phyloP scores from a whole-genome alignment of 2,888 invertebrate species.

The Clanis bilineata region DNA sequence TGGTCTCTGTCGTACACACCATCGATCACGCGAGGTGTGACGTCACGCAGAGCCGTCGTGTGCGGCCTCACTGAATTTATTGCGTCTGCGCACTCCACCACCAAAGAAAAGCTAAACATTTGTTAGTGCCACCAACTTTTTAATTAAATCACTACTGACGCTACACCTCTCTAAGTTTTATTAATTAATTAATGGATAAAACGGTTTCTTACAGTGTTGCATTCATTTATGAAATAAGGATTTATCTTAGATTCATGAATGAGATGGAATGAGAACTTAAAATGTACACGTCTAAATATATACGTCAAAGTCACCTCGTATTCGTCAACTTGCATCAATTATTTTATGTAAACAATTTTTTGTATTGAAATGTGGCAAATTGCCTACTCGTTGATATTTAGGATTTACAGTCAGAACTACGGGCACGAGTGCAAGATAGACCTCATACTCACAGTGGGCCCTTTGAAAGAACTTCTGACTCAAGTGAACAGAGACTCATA shows the following conservation, averaged over 20 bases:
- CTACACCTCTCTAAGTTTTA: neutral
- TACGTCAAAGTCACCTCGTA: neutral
- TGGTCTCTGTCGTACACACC: constrained; percentile 63
- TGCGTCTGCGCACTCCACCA: constrained; percentile 73
- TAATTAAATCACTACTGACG: constrained; percentile 36
- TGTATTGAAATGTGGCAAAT: constrained; percentile 72
- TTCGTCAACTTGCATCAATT: constrained; percentile 7
- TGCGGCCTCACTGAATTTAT: constrained; percentile 79
- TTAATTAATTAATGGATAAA: neutral
- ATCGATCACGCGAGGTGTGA: constrained; percentile 81
- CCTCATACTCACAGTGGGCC: constrained; percentile 64
- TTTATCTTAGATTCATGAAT: neutral
- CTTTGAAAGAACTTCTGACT: constrained; percentile 55
- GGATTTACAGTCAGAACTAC: constrained; percentile 57
- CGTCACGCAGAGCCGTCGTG: constrained; percentile 82
- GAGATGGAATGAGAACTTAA: no score
- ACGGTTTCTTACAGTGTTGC: neutral
- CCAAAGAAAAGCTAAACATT: constrained; percentile 59
- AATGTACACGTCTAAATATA: constrained; percentile 10
- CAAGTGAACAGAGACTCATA: constrained; percentile 46
- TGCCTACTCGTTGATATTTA: constrained; percentile 70
- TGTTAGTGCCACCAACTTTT: constrained; percentile 36
- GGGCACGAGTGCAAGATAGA: constrained; percentile 73
- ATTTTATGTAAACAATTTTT: constrained; percentile 13
- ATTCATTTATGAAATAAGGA: neutral